A percentile compares a stretch with the other conserved stretches of the same genome.
These are phyloP conservation scores for Oithona nana DNA, from an alignment of 2,888 invertebrate species.

Conservation along the genomic window DNA sequence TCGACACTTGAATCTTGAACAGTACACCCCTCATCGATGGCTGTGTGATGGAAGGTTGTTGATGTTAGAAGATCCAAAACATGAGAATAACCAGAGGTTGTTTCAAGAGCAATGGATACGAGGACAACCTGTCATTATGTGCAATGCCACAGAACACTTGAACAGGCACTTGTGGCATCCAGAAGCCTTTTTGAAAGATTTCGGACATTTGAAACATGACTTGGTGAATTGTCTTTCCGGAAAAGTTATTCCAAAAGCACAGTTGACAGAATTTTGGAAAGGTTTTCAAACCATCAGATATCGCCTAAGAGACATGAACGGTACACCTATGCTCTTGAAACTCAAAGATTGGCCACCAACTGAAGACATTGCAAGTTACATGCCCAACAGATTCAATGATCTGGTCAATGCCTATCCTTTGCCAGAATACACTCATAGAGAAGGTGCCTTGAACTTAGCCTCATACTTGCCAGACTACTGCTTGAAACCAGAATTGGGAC, in stretches of 20 bases:
- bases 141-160: constrained; percentile 57
- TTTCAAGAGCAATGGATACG: constrained; percentile 64
- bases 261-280: constrained; percentile 87
- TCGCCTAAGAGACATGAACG: constrained; percentile 55
- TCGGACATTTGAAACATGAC: constrained; percentile 77
- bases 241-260: constrained; percentile 67
- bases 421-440: constrained; percentile 48
- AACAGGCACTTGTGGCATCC: constrained; percentile 72
- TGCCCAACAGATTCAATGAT: constrained; percentile 56
- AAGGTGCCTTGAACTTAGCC: constrained; percentile 32
- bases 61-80: constrained; percentile 55
- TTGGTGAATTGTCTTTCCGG: constrained; percentile 83
- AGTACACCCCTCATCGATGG: constrained; percentile 52
- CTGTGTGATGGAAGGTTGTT: constrained; percentile 75
- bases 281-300: constrained; percentile 73
- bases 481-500: constrained; percentile 84
- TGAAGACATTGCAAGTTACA: constrained; percentile 73
- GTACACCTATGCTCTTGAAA: constrained; percentile 61
- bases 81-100: constrained; percentile 55
- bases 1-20: background rate
- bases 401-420: constrained; percentile 74
- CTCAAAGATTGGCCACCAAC: constrained; percentile 95
- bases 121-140: constrained; percentile 81
- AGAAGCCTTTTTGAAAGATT: constrained; percentile 69
- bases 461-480: constrained; percentile 35